phyloP scores from a whole-genome alignment of 2,888 invertebrate species.

The Xylophagus ater region DNA sequence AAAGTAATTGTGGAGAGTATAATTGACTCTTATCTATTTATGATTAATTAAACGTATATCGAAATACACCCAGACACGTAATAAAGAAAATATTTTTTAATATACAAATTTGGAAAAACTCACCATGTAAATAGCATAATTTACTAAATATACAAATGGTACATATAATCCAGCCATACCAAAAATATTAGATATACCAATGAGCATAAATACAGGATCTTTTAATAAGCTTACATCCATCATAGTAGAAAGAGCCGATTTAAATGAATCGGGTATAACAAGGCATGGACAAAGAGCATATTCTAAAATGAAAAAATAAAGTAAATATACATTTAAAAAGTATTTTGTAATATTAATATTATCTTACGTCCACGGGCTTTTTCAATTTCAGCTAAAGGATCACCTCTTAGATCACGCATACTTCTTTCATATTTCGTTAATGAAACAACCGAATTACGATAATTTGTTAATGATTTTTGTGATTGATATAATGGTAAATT shows the following conservation, averaged over 20 bases:
- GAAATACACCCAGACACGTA: too few species aligned
- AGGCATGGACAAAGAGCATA: slow-evolving; percentile 73
- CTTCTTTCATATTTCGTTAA: slow-evolving; percentile 60
- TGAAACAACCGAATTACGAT: slow-evolving; percentile 83
- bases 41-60: too few species aligned
- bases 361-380: slow-evolving; percentile 49
- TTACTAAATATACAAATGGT: slow-evolving; percentile 89
- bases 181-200: slow-evolving; percentile 87
- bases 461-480: slow-evolving; percentile 80
- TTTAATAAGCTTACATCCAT: slow-evolving; percentile 78
- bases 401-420: slow-evolving; percentile 48
- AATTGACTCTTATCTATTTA: too few species aligned
- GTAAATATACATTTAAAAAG: slow-evolving; percentile 5
- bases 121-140: slow-evolving; percentile 62
- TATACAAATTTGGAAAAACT: slow-evolving; percentile 33
- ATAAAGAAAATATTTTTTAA: background rate
- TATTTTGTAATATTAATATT: slow-evolving; percentile 1
- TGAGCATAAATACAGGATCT: slow-evolving; percentile 82
- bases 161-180: slow-evolving; percentile 97
- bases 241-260: slow-evolving; percentile 77
- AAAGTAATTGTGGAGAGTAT: too few species aligned
- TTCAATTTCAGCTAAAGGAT: slow-evolving; percentile 41
- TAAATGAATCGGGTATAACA: slow-evolving; percentile 66
- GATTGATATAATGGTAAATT: slow-evolving; percentile 90
- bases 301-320: slow-evolving; percentile 41